These are phyloP conservation scores for Oophaga sylvatica DNA, from an alignment of 2,797 vertebrate genomes.

Conservation along the genomic window DNA sequence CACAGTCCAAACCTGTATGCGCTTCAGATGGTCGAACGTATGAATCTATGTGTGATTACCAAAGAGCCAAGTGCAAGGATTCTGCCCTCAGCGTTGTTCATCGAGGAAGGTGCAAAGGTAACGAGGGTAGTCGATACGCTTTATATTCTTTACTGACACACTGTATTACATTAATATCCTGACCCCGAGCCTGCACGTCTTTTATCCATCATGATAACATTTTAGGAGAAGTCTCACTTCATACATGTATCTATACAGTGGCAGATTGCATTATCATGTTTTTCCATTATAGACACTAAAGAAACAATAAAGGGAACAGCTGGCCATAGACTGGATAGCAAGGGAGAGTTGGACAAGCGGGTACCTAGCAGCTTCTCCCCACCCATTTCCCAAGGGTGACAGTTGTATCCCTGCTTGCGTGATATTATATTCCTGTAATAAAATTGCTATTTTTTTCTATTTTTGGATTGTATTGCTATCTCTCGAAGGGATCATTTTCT, in stretches of 20 bases:
- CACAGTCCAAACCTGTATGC: constrained; percentile 88
- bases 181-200: not conserved
- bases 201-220: not conserved
- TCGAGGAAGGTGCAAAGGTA: constrained; percentile 94
- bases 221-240: not conserved
- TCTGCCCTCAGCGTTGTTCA: constrained; percentile 80
- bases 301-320: too few relatives aligned
- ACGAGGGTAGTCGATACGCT: constrained; percentile 26
- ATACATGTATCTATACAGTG: too few relatives aligned
- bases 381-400: too few relatives aligned
- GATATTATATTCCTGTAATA: too few relatives aligned
- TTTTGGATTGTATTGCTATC: too few relatives aligned
- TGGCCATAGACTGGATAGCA: too few relatives aligned
- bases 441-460: too few relatives aligned
- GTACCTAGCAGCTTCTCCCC: too few relatives aligned
- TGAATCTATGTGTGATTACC: constrained; percentile 91
- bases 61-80: constrained; percentile 93
- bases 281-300: not conserved
- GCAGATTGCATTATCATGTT: not conserved
- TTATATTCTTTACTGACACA: not conserved
- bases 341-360: too few relatives aligned
- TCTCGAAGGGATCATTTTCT: too few relatives aligned
- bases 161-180: not conserved
- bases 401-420: too few relatives aligned
- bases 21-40: constrained; percentile 92